Conservation (phyloP, 2,797 vertebrate genomes). For the Florisuga fusca region DNA sequence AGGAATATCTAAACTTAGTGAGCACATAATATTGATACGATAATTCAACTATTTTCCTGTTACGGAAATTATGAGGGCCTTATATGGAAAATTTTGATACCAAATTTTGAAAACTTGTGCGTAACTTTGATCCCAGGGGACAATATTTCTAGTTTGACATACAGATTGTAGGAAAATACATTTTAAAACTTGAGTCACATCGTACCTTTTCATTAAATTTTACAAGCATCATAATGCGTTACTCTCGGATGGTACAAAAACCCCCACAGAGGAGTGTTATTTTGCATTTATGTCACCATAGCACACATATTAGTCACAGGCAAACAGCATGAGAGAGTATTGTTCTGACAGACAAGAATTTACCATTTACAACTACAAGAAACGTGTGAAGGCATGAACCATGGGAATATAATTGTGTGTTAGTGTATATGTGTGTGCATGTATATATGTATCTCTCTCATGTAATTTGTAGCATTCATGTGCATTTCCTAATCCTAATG, state of each 20-base stretch:
- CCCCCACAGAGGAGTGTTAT: not conserved
- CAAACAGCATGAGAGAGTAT: not conserved
- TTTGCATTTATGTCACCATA: not conserved
- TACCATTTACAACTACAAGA: not conserved
- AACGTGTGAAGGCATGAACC: not conserved
- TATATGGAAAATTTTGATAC: not conserved
- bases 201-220: not conserved
- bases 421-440: not conserved
- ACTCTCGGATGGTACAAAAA: not conserved
- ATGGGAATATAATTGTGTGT: not conserved
- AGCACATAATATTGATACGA: not conserved
- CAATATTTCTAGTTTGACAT: not conserved
- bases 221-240: not conserved
- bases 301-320: not conserved
- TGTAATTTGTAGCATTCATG: not conserved
- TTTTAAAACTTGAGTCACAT: not conserved
- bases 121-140: not conserved
- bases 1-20: not conserved
- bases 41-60: not conserved
- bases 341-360: not conserved
- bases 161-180: not conserved
- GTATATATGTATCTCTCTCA: not conserved
- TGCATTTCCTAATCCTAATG: not conserved
- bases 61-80: not conserved
- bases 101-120: not conserved